phyloP scores from a whole-genome alignment of 2,888 invertebrate genomes.

The Ornithoptera alexandrae region DNA sequence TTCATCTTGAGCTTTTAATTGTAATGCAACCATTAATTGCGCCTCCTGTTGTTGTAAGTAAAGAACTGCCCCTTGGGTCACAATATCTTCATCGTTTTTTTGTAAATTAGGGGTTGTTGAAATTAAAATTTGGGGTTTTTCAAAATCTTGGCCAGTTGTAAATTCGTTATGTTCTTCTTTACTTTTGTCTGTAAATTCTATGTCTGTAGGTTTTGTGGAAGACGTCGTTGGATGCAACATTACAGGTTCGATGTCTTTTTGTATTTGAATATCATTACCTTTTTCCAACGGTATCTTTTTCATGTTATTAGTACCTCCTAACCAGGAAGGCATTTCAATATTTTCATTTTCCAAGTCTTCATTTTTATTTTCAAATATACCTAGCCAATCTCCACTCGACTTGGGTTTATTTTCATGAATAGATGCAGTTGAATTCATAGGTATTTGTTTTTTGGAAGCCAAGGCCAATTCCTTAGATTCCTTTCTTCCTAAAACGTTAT shows the following conservation, averaged over 20 bases:
- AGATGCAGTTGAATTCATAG: constrained; percentile 44
- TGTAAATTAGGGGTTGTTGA: constrained; percentile 40
- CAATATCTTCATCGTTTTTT: constrained; percentile 62
- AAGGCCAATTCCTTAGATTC: constrained; percentile 46
- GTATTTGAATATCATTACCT: constrained; percentile 35
- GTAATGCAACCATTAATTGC: constrained; percentile 80
- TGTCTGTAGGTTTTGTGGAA: constrained; percentile 1
- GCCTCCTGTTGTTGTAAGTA: constrained; percentile 82
- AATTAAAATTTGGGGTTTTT: constrained; percentile 33
- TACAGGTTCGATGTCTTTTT: constrained; percentile 33
- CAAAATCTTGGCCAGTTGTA: constrained; percentile 31
- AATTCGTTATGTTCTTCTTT: constrained; percentile 31
- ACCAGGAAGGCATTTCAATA: constrained; percentile 66
- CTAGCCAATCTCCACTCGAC: constrained; percentile 68
- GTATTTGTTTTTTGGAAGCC: constrained; percentile 41
- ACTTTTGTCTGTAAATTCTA: constrained; percentile 23
- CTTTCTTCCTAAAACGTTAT: constrained; percentile 56
- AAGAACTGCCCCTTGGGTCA: constrained; percentile 76
- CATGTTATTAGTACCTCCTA: constrained; percentile 45
- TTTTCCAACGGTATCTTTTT: constrained; percentile 54
- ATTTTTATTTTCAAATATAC: constrained; percentile 65
- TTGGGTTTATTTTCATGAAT: constrained; percentile 49
- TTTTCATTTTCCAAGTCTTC: constrained; percentile 48
- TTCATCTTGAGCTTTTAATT: constrained; percentile 82
- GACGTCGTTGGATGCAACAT: constrained; percentile 36